Conservation (phyloP, 2,888 invertebrate genomes). For the Volucella inanis region DNA sequence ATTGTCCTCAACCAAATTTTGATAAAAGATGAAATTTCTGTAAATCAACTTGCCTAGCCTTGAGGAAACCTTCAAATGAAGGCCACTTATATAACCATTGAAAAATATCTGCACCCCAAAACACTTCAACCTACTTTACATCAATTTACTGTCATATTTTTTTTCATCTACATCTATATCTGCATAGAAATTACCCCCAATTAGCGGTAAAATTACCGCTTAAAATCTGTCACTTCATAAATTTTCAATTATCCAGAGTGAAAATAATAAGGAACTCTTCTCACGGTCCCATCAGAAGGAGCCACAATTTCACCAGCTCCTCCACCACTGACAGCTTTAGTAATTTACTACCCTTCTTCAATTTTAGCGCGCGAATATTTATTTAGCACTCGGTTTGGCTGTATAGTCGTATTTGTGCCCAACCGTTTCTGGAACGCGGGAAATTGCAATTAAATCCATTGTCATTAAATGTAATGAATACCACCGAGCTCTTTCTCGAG, state of each 20-base stretch:
- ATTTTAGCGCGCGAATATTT: constrained; percentile 31
- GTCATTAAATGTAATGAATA: constrained; percentile 70
- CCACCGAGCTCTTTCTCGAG: constrained; percentile 48
- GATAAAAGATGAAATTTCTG: too few species aligned
- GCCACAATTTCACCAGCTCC: neutral
- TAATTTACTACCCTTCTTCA: constrained; percentile 36
- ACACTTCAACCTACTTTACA: constrained; percentile 25
- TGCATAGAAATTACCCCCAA: constrained; percentile 53
- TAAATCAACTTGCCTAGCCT: neutral
- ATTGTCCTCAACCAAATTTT: too few species aligned
- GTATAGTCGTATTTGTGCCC: neutral
- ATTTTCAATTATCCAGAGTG: constrained; percentile 69
- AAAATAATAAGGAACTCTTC: constrained; percentile 52
- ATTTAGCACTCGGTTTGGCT: constrained; percentile 20
- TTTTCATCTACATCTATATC: constrained; percentile 9
- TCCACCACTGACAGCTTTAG: neutral
- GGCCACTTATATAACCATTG: neutral
- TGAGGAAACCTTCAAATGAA: neutral
- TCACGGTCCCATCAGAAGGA: neutral
- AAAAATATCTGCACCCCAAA: constrained; percentile 15
- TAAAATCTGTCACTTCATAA: constrained; percentile 72
- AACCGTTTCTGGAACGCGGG: constrained; percentile 58
- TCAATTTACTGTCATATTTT: constrained; percentile 40
- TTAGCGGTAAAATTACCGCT: constrained; percentile 68
- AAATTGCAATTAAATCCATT: constrained; percentile 74